A percentile compares a stretch with the other conserved stretches of the same genome.
Conservation (phyloP, 2,113 vertebrate genomes). For the Dasyprocta punctata region DNA sequence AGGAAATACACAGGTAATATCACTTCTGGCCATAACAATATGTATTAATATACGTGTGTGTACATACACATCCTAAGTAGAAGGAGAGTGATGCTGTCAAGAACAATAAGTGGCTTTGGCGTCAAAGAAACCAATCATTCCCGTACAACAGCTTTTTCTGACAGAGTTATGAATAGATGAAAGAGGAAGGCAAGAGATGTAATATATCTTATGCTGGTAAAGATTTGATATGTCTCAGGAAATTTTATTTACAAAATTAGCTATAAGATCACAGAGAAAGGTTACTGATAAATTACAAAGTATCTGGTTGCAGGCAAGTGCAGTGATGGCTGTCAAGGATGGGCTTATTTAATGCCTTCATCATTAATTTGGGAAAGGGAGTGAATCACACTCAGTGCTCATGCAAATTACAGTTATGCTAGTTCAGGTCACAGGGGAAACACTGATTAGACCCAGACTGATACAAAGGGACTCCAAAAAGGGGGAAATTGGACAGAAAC, state of each 20-base stretch:
- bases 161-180: slow-evolving; percentile 72
- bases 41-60: neutral
- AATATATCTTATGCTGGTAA: slow-evolving; percentile 67
- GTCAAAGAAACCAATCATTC: slow-evolving; percentile 67
- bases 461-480: slow-evolving; percentile 4
- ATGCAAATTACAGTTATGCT: slow-evolving; percentile 47
- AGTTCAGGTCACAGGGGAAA: neutral
- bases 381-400: slow-evolving; percentile 5
- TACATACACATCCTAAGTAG: neutral
- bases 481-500: neutral
- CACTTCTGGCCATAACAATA: neutral
- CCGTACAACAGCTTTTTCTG: slow-evolving; percentile 57
- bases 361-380: slow-evolving; percentile 48
- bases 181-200: slow-evolving; percentile 56
- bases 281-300: slow-evolving; percentile 53
- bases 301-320: slow-evolving; percentile 5
- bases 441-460: slow-evolving; percentile 16
- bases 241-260: slow-evolving; percentile 76
- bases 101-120: slow-evolving; percentile 52
- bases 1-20: slow-evolving; percentile 15
- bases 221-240: slow-evolving; percentile 64
- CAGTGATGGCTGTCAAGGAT: neutral
- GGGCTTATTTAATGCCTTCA: slow-evolving; percentile 37
- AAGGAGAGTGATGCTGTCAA: slow-evolving; percentile 60
- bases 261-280: slow-evolving; percentile 61